These are phyloP conservation scores for Phlogophora meticulosa DNA, from an alignment of 2,888 invertebrate species.

Conservation along the genomic window DNA sequence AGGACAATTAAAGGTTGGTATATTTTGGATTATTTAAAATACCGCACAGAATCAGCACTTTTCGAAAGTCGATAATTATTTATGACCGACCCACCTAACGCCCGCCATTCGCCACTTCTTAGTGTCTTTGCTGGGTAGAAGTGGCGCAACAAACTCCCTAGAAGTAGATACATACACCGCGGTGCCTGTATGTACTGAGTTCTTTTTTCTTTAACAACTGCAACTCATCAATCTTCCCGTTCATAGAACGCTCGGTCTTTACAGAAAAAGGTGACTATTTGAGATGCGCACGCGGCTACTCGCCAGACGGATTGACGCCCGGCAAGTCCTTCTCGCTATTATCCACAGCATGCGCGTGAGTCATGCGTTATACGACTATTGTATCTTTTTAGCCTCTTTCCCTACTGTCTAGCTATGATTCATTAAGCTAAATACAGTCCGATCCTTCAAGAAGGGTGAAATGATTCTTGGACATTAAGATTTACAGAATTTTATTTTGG, in stretches of 20 bases:
- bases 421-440: background rate
- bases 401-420: slow-evolving; percentile 20
- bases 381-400: slow-evolving; percentile 25
- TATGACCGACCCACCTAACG: too few species aligned
- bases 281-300: slow-evolving; percentile 40
- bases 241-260: slow-evolving; percentile 52
- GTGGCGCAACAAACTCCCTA: too few species aligned
- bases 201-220: slow-evolving; percentile 34
- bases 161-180: too few species aligned
- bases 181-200: background rate
- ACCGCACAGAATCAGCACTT: too few species aligned
- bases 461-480: too few species aligned
- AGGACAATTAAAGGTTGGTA: too few species aligned
- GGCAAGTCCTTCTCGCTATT: slow-evolving; percentile 37
- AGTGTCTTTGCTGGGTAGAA: too few species aligned
- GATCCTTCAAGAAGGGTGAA: too few species aligned
- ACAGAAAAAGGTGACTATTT: slow-evolving; percentile 47
- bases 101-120: too few species aligned
- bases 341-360: slow-evolving; percentile 19
- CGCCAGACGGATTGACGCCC: slow-evolving; percentile 63
- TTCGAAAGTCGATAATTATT: too few species aligned
- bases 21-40: too few species aligned
- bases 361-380: slow-evolving; percentile 20
- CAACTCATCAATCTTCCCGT: slow-evolving; percentile 49
- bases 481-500: too few species aligned